A percentile compares a stretch with the other conserved stretches of the same genome.
phyloP scores from a whole-genome alignment of 2,113 vertebrate genomes.

The Elachura formosa region DNA sequence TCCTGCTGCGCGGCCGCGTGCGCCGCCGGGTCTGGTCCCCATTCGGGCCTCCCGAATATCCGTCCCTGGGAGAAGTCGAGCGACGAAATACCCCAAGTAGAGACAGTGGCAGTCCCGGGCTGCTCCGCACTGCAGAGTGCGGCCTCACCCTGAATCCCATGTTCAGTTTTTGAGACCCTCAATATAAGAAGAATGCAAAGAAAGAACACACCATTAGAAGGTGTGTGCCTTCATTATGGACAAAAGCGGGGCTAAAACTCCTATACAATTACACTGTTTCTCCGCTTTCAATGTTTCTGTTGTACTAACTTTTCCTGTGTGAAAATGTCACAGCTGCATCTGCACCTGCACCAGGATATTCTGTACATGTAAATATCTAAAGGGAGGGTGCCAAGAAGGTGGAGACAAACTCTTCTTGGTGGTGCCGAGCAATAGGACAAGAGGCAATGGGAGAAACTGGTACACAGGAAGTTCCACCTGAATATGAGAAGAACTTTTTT shows the following conservation, averaged over 20 bases:
- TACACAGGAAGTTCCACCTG: neutral
- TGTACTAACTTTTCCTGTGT: neutral
- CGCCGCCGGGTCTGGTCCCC: fast-evolving
- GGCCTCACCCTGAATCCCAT: neutral
- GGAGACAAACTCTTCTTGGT: neutral
- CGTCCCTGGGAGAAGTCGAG: neutral
- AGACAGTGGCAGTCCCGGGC: neutral
- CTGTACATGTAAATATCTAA: fast-evolving
- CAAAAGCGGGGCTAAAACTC: neutral
- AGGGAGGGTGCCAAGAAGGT: neutral
- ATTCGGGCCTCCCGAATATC: fast-evolving
- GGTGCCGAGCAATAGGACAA: neutral
- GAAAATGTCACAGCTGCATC: neutral
- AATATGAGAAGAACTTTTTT: neutral
- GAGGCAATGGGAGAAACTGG: neutral
- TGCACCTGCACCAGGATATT: neutral
- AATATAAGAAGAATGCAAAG: neutral
- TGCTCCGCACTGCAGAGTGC: neutral
- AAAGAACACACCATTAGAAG: no score
- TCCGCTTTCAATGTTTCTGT: neutral
- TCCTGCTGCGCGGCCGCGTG: fast-evolving
- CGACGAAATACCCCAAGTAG: neutral
- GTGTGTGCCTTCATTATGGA: neutral
- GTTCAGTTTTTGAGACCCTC: neutral
- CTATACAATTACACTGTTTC: neutral